Conservation (phyloP, 1,140 invertebrate genomes). For the Euglossa dilemma region DNA sequence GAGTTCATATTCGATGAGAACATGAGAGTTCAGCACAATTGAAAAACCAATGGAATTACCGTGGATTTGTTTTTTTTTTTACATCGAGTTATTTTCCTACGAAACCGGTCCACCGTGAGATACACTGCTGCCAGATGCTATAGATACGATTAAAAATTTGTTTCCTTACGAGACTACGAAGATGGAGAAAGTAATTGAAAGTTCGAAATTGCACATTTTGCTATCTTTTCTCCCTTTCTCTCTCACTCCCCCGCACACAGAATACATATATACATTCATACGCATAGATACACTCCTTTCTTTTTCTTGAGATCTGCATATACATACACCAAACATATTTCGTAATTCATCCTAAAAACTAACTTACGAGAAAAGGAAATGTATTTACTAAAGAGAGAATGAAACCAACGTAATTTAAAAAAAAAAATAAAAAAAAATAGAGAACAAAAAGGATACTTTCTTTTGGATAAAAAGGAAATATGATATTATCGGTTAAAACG, state of each 20-base stretch:
- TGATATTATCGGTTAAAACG: slow-evolving; percentile 55
- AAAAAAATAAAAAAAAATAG: slow-evolving; percentile 45
- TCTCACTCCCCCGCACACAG: slow-evolving; percentile 9
- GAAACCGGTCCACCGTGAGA: slow-evolving; percentile 9
- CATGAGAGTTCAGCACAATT: background rate
- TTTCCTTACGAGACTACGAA: slow-evolving; percentile 64
- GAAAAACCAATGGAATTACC: slow-evolving; percentile 16
- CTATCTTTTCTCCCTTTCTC: slow-evolving; percentile 38
- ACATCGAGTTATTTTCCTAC: slow-evolving; percentile 26
- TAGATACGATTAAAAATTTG: slow-evolving; percentile 66
- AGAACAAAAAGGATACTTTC: slow-evolving; percentile 20
- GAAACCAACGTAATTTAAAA: slow-evolving; percentile 47
- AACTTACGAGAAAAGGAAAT: slow-evolving; percentile 53
- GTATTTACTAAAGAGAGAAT: slow-evolving; percentile 37
- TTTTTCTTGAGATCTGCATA: slow-evolving; percentile 30
- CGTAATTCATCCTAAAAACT: slow-evolving; percentile 27
- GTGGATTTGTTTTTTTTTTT: too few relatives aligned
- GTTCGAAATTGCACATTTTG: slow-evolving; percentile 67
- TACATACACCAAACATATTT: slow-evolving; percentile 29
- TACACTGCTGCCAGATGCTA: slow-evolving; percentile 47
- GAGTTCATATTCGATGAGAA: slow-evolving; percentile 9
- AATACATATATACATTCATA: slow-evolving; percentile 15
- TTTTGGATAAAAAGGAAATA: slow-evolving; percentile 51
- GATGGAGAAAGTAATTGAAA: slow-evolving; percentile 66
- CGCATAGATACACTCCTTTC: background rate